phyloP scores from a whole-genome alignment of 2,113 vertebrate species.

The Thermophis baileyi region DNA sequence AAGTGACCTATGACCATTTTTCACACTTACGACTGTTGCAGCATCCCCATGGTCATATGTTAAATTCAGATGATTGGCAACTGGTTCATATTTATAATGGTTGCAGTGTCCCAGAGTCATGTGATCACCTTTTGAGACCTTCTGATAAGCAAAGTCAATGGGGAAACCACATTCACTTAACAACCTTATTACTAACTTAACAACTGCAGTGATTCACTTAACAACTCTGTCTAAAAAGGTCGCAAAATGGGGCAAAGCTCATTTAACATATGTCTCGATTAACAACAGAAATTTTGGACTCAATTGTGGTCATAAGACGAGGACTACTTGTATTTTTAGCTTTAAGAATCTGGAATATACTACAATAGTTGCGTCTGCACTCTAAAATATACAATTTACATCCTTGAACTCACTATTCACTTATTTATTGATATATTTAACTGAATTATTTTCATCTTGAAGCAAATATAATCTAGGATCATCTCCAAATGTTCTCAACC shows the following conservation, averaged over 20 bases:
- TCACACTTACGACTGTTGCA: neutral
- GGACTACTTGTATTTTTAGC: neutral
- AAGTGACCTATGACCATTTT: neutral
- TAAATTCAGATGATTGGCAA: neutral
- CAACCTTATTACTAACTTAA: neutral
- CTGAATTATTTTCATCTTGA: neutral
- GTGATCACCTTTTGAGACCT: neutral
- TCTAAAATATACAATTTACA: neutral
- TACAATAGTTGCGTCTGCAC: neutral
- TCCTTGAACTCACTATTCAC: neutral
- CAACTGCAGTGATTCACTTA: neutral
- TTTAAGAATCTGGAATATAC: neutral
- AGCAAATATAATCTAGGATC: neutral
- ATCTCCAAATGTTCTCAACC: neutral
- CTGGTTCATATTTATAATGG: neutral
- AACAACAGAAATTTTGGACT: neutral
- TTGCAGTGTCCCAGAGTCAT: neutral
- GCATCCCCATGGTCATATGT: neutral
- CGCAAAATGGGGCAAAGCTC: neutral
- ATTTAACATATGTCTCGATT: neutral
- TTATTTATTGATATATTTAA: neutral
- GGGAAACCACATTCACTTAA: neutral
- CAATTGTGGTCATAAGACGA: neutral
- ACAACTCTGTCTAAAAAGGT: neutral
- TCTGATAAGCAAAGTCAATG: neutral